Conservation (phyloP, 2,113 vertebrate species). For the Mixornis gularis region DNA sequence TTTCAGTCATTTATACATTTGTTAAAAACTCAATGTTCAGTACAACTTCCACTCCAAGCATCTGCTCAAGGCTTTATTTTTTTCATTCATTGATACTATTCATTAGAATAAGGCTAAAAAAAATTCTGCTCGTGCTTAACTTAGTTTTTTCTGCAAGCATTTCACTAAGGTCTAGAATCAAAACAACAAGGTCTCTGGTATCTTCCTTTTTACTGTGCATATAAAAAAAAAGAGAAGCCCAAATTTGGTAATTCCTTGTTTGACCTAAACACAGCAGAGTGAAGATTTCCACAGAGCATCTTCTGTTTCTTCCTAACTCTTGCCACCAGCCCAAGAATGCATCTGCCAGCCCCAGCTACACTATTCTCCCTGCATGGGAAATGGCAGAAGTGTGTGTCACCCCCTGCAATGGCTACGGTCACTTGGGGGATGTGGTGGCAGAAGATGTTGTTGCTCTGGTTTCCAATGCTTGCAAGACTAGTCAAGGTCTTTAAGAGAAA, state of each 20-base stretch:
- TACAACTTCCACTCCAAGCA: not conserved
- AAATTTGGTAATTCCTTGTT: not conserved
- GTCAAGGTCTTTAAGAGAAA: not conserved
- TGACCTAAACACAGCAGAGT: not conserved
- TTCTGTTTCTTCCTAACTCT: not conserved
- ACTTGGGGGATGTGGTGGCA: not conserved
- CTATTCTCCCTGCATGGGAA: not conserved
- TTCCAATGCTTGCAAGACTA: not conserved
- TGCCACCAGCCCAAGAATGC: not conserved
- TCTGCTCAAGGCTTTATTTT: not conserved
- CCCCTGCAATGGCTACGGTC: not conserved
- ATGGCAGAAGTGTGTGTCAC: not conserved
- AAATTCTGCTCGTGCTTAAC: not conserved
- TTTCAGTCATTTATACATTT: not conserved
- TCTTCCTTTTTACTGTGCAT: not conserved
- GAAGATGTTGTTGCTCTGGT: not conserved
- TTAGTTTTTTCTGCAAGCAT: not conserved
- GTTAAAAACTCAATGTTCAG: not conserved
- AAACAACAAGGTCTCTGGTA: not conserved
- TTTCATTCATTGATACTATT: not conserved
- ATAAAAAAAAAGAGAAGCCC: not conserved
- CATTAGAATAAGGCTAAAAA: conserved; percentile 17
- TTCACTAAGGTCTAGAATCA: not conserved
- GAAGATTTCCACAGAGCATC: not conserved
- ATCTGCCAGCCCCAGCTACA: not conserved